Conservation (phyloP, 2,888 invertebrate species). For the Lypha dubia region DNA sequence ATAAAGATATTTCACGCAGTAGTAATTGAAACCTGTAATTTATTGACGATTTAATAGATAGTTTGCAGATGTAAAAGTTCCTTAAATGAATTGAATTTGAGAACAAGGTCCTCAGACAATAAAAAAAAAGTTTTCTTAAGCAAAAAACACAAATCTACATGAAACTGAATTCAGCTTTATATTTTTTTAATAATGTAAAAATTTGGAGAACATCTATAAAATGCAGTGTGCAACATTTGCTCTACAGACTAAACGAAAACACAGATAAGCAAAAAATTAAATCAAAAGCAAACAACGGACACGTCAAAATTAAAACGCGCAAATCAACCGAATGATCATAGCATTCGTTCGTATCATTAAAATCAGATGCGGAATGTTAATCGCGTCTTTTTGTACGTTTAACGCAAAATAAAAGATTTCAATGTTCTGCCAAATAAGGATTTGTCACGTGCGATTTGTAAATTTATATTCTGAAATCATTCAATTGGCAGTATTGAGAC, state of each 20-base stretch:
- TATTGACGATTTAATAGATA: too few species aligned
- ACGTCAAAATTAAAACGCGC: slow-evolving; percentile 62
- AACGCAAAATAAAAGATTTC: slow-evolving; percentile 48
- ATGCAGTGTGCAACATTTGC: slow-evolving; percentile 28
- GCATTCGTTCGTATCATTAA: slow-evolving; percentile 62
- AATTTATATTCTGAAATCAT: slow-evolving; percentile 83
- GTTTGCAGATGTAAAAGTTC: too few species aligned
- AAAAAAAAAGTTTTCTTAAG: neutral
- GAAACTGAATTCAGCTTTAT: neutral
- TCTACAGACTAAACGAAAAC: slow-evolving; percentile 1
- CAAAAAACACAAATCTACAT: neutral
- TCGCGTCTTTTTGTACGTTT: slow-evolving; percentile 43
- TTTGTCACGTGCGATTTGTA: slow-evolving; percentile 84
- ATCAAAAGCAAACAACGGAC: slow-evolving; percentile 29
- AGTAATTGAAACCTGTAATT: too few species aligned
- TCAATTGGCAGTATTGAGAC: slow-evolving; percentile 77
- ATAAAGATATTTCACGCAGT: too few species aligned
- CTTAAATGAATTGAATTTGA: too few species aligned
- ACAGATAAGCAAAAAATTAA: slow-evolving; percentile 15
- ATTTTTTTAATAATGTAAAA: neutral
- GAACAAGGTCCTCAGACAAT: too few species aligned
- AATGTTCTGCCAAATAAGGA: slow-evolving; percentile 80
- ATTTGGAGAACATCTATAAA: slow-evolving; percentile 26
- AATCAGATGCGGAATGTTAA: slow-evolving; percentile 66
- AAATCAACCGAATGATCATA: slow-evolving; percentile 63